Base-by-base conservation (phyloP, 2,888 invertebrate species). In the Rotaria macrura region DNA sequence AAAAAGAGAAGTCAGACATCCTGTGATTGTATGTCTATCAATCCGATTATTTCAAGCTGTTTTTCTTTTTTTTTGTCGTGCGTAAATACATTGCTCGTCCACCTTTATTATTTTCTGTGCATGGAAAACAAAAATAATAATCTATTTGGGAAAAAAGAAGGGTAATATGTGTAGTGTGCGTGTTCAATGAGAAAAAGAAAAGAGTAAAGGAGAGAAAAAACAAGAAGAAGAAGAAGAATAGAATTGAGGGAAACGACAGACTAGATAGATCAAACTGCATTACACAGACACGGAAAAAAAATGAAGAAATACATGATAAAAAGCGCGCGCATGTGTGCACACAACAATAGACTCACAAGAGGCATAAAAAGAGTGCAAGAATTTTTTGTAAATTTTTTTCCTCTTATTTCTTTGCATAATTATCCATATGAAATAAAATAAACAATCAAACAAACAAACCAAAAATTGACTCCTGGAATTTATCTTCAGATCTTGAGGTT, bases 21-120 rank as follows among this genome's bases (percentile, higher is more conserved):
- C 65, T 65, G 65, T 65, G 65, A 65, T 65, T 65, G 65, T 65
- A 65, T 65, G 65, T 34, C 29, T 29, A 17, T 65, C n/a, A 34
- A 65, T 34, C 10, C 29, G 34, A 65, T 65, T 65, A 65, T 29
- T 65, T 34, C 29, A 65, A 65, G 34, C 29, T 52, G 29, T 65
- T 65, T 65, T 7, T n/a, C 14, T 14, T 57, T 23, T 57, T 23
- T 65, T 65, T 65, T 65, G 65, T 65, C 65, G 65, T 65, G 65
- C 65, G 65, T 65, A 65, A 65, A 65, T 34, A 65, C 65, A 65
- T 34, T 17, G 65, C 65, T 65, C 65, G 34, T 65, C 65, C 65
- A 65, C 65, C 65, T 65, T 65, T 65, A 65, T 65, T 65, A 65
- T 65, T 65, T 65, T 65, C 65, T 29, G 65, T 65, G 65, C 65